These are phyloP conservation scores for Pterophyllum scalare DNA, from an alignment of 2,113 vertebrate genomes.

Conservation along the genomic window DNA sequence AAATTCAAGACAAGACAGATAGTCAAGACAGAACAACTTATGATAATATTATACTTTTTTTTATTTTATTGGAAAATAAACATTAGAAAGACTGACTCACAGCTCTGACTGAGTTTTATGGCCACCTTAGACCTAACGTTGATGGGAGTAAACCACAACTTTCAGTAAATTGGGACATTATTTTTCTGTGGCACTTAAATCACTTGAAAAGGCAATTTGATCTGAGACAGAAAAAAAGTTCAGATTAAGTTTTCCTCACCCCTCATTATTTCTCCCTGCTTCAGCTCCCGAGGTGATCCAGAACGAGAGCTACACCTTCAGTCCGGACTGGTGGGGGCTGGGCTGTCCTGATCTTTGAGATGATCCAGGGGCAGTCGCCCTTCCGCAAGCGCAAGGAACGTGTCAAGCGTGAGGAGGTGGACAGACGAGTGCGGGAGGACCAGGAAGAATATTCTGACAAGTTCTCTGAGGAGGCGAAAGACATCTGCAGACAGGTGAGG, in stretches of 20 bases:
- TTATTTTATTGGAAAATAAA: not conserved
- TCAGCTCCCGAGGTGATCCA: constrained; percentile 93
- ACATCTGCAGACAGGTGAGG: constrained; percentile 93
- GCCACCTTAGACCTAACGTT: not conserved
- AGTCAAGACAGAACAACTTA: not conserved
- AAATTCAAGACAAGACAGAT: not conserved
- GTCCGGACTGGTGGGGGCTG: constrained; percentile 95
- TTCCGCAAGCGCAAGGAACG: constrained; percentile 91
- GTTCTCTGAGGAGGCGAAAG: constrained; percentile 88
- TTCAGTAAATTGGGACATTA: rapidly evolving
- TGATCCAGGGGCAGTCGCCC: constrained; percentile 93
- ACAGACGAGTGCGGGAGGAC: constrained; percentile 87
- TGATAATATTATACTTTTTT: not conserved
- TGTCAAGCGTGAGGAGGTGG: constrained; percentile 88
- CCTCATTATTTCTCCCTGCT: not conserved
- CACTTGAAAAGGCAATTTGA: not conserved
- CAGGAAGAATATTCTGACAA: constrained; percentile 87
- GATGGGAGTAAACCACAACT: rapidly evolving
- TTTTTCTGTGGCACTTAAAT: not conserved
- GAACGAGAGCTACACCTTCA: constrained; percentile 88
- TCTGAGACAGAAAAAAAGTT: rapidly evolving
- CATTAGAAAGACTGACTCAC: not conserved
- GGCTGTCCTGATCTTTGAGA: constrained; percentile 93
- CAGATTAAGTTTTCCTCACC: not conserved
- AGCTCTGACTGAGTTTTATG: not conserved